Conservation (phyloP, 2,113 vertebrate genomes). For the Ondatra zibethicus region DNA sequence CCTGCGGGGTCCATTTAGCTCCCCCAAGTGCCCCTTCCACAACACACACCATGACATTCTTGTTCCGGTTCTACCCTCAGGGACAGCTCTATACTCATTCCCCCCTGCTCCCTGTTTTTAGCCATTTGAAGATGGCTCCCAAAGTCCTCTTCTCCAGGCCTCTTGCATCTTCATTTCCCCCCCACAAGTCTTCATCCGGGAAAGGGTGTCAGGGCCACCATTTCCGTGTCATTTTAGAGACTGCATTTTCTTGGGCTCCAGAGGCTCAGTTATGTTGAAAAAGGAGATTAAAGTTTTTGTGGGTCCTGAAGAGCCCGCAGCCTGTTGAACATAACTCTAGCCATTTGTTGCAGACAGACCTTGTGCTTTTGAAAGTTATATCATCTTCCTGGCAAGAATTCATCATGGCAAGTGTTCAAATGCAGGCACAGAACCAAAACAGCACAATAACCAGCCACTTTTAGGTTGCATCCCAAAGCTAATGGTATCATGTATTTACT, state of each 20-base stretch:
- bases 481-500: fast-evolving
- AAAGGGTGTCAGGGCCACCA: neutral
- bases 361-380: neutral
- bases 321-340: neutral
- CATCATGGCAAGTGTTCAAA: neutral
- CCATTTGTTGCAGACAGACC: fast-evolving
- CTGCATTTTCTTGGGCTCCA: neutral
- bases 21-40: neutral
- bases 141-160: neutral
- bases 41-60: fast-evolving
- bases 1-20: neutral
- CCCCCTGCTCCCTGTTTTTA: neutral
- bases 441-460: neutral
- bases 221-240: neutral
- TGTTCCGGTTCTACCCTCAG: fast-evolving
- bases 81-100: neutral
- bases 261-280: neutral
- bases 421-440: neutral
- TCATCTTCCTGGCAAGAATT: neutral
- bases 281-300: neutral
- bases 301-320: neutral
- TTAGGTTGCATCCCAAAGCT: neutral
- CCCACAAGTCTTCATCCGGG: neutral
- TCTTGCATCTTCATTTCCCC: neutral
- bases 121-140: fast-evolving